phyloP scores from a whole-genome alignment of 2,888 invertebrate genomes.

The Epiblema foenella region DNA sequence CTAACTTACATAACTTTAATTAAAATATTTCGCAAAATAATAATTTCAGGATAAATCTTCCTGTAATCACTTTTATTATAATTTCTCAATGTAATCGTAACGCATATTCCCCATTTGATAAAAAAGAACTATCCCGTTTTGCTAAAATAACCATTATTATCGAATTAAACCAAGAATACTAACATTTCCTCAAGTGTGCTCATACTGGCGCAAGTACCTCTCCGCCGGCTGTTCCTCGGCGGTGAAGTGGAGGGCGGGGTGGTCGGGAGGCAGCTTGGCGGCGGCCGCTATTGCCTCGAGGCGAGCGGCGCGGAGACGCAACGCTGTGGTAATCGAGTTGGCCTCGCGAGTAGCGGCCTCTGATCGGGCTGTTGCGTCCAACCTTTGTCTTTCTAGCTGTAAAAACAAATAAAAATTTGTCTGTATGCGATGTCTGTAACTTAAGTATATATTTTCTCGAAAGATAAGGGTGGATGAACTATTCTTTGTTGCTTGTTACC shows the following conservation, averaged over 20 bases:
- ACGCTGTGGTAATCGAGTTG: slow-evolving; percentile 58
- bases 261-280: slow-evolving; percentile 58
- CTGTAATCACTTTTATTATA: too few relatives aligned
- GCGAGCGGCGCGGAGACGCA: slow-evolving; percentile 69
- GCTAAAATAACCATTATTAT: background rate
- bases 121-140: too few relatives aligned
- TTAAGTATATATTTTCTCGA: too few relatives aligned
- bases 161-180: slow-evolving; percentile 26
- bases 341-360: slow-evolving; percentile 59
- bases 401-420: slow-evolving; percentile 27
- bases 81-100: too few relatives aligned
- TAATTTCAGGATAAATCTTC: too few relatives aligned
- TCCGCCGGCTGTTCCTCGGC: slow-evolving; percentile 62
- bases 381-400: slow-evolving; percentile 71
- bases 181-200: slow-evolving; percentile 48
- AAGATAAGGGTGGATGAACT: too few relatives aligned
- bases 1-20: too few relatives aligned
- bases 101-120: too few relatives aligned
- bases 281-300: slow-evolving; percentile 65
- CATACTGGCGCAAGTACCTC: slow-evolving; percentile 58
- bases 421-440: too few relatives aligned
- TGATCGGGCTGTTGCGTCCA: slow-evolving; percentile 64
- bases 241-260: slow-evolving; percentile 63
- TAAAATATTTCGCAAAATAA: too few relatives aligned
- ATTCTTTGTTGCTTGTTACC: too few relatives aligned